phyloP scores from a whole-genome alignment of 2,113 vertebrate genomes.

The Laticauda colubrina region DNA sequence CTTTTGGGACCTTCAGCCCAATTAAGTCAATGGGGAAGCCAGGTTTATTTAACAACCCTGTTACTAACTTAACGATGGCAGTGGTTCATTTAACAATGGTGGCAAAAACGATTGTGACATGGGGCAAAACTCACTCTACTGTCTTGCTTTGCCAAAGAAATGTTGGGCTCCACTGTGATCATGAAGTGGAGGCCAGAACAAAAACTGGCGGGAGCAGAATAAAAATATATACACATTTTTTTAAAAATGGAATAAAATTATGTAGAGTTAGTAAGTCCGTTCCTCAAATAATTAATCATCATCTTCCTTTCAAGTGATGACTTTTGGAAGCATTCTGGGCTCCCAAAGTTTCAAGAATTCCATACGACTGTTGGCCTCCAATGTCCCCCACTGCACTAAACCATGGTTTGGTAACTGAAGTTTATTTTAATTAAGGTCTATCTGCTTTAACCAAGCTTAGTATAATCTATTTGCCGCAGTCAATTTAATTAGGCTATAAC shows the following conservation, averaged over 20 bases:
- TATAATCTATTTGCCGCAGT: background rate
- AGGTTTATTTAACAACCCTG: background rate
- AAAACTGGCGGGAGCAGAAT: background rate
- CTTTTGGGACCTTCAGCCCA: background rate
- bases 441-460: background rate
- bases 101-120: background rate
- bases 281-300: background rate
- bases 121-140: background rate
- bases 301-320: background rate
- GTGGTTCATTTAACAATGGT: background rate
- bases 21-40: background rate
- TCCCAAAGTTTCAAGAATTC: background rate
- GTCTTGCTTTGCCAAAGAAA: background rate
- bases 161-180: background rate
- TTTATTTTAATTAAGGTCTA: background rate
- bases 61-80: background rate
- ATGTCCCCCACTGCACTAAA: background rate
- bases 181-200: background rate
- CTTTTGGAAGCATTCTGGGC: background rate
- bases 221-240: background rate
- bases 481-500: background rate
- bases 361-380: background rate
- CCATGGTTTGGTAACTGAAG: background rate
- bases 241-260: background rate
- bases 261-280: background rate